Percentiles rank a stretch among this genome's conserved stretches.
phyloP scores from a whole-genome alignment of 1,140 invertebrate genomes.

The Chymomyza costata region DNA sequence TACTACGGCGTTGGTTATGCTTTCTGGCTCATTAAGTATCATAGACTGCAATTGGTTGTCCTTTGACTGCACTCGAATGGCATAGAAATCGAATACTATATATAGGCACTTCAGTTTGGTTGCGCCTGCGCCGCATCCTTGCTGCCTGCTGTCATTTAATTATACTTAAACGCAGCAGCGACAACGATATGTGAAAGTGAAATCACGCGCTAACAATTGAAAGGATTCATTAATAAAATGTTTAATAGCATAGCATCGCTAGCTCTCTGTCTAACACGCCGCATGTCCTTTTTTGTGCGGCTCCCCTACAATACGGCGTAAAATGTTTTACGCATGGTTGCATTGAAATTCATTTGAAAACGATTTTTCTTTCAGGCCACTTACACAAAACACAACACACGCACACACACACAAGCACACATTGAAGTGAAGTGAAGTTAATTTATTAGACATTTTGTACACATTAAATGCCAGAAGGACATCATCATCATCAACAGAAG shows the following conservation, averaged over 20 bases:
- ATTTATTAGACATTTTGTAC: slow-evolving; percentile 74
- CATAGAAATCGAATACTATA: background rate
- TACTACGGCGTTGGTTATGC: slow-evolving; percentile 33
- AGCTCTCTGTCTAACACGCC: slow-evolving; percentile 43
- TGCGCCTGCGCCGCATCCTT: slow-evolving; percentile 7
- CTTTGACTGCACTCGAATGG: slow-evolving; percentile 7
- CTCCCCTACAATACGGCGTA: slow-evolving; percentile 45
- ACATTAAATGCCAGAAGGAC: slow-evolving; percentile 69
- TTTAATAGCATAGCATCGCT: slow-evolving; percentile 65
- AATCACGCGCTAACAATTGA: slow-evolving; percentile 71
- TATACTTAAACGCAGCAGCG: slow-evolving; percentile 33
- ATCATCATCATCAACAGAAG: slow-evolving; percentile 53
- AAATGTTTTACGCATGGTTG: slow-evolving; percentile 73
- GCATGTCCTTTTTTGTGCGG: slow-evolving; percentile 59
- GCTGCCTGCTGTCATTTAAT: slow-evolving; percentile 43
- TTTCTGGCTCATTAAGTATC: slow-evolving; percentile 62
- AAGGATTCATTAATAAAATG: slow-evolving; percentile 73
- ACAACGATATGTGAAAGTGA: slow-evolving; percentile 50
- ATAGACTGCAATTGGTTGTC: slow-evolving; percentile 47
- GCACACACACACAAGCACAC: slow-evolving; percentile 21
- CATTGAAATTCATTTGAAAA: slow-evolving; percentile 74
- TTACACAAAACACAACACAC: slow-evolving; percentile 60
- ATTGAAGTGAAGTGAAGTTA: slow-evolving; percentile 61
- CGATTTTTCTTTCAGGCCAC: slow-evolving; percentile 68
- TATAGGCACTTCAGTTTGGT: background rate